A percentile compares a stretch with the other conserved stretches of the same genome.
Conservation (phyloP, 2,888 invertebrate species). For the Colostygia pectinataria region DNA sequence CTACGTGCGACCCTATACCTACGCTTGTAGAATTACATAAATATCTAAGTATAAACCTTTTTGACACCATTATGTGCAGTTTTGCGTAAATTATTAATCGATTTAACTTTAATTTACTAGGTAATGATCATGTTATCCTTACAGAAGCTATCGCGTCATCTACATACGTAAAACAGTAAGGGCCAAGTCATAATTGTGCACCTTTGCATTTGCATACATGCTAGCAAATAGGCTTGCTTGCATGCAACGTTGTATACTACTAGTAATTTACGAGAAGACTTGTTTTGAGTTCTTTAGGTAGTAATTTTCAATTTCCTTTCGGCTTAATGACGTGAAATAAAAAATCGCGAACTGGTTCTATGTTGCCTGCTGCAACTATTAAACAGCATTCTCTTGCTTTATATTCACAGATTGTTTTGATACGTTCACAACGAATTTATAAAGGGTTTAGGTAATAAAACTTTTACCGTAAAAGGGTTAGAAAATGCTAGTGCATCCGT, state of each 20-base stretch:
- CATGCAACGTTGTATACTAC: constrained; percentile 18
- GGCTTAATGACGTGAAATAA: constrained; percentile 27
- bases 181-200: constrained; percentile 22
- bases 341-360: constrained; percentile 27
- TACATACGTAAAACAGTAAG: constrained; percentile 30
- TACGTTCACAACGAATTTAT: constrained; percentile 25
- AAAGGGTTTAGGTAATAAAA: constrained; percentile 28
- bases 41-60: background rate
- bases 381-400: constrained; percentile 23
- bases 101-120: constrained; percentile 14
- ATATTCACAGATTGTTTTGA: constrained; percentile 26
- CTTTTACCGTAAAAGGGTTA: constrained; percentile 32
- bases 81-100: constrained; percentile 17
- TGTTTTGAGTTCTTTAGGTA: constrained; percentile 29
- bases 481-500: constrained; percentile 27
- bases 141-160: constrained; percentile 29
- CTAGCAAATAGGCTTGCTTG: constrained; percentile 15
- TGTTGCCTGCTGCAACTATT: constrained; percentile 13
- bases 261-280: constrained; percentile 30
- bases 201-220: constrained; percentile 31
- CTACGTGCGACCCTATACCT: background rate
- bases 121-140: constrained; percentile 29
- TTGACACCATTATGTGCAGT: background rate
- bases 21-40: background rate
- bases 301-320: constrained; percentile 34